A percentile compares a stretch with the other conserved stretches of the same genome.
These are phyloP conservation scores for Aselliscus stoliczkanus DNA, from an alignment of 2,797 vertebrate genomes.

Conservation along the genomic window DNA sequence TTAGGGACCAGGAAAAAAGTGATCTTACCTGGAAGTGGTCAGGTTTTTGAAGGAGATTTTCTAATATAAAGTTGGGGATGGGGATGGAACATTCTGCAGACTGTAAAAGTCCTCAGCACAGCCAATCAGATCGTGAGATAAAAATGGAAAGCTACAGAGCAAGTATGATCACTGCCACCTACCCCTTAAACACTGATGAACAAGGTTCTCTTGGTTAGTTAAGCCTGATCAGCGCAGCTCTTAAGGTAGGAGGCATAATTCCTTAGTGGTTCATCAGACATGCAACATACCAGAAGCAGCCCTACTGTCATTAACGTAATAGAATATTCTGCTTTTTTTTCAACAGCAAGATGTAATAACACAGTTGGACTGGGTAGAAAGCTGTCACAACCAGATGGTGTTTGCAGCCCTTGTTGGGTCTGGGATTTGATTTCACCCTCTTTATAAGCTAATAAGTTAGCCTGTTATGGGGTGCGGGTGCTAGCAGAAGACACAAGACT, in stretches of 20 bases:
- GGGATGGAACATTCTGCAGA: not conserved
- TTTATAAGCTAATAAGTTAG: not conserved
- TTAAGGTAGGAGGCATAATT: not conserved
- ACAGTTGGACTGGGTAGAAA: not conserved
- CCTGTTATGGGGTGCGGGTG: not conserved
- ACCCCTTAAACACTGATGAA: not conserved
- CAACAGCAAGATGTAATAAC: not conserved
- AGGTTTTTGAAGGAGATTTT: not conserved
- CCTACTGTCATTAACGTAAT: not conserved
- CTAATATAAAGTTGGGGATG: not conserved
- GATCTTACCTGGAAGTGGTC: not conserved
- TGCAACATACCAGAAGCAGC: not conserved
- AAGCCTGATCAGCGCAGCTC: not conserved
- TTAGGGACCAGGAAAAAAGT: not conserved
- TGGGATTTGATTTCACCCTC: not conserved
- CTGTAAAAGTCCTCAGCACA: not conserved
- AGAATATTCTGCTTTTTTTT: not conserved
- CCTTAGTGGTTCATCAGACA: not conserved
- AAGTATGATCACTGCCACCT: not conserved
- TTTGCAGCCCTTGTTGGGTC: not conserved
- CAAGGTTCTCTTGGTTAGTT: not conserved
- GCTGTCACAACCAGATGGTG: not conserved
- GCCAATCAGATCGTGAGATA: not conserved
- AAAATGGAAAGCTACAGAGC: not conserved
- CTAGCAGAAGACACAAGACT: not conserved